These are phyloP conservation scores for Holotrichia oblita DNA, from an alignment of 1,140 invertebrate genomes.

Conservation along the genomic window DNA sequence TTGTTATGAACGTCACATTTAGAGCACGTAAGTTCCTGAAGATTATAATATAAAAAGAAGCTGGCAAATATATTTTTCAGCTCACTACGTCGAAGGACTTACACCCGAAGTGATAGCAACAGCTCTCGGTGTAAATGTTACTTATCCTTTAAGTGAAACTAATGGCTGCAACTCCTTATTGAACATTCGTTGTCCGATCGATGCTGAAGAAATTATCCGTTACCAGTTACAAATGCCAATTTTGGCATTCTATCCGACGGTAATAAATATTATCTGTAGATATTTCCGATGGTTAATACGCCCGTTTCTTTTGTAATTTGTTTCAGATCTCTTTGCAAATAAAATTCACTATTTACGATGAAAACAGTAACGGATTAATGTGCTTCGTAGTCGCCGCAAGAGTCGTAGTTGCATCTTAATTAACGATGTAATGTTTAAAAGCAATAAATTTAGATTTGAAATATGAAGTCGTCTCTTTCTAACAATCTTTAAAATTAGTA, in stretches of 20 bases:
- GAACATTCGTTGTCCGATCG: slow-evolving; percentile 33
- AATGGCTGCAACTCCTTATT: slow-evolving; percentile 27
- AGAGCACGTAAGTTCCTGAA: not conserved
- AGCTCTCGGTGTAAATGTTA: not conserved
- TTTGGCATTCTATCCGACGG: not conserved
- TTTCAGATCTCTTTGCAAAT: not conserved
- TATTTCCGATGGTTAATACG: not conserved
- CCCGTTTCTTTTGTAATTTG: not conserved
- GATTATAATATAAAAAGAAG: not conserved
- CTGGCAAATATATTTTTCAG: slow-evolving; percentile 2
- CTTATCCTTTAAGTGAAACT: slow-evolving; percentile 8
- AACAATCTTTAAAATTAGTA: too few species aligned
- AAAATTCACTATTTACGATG: slow-evolving; percentile 20
- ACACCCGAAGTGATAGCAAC: not conserved
- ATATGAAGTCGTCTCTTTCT: too few species aligned
- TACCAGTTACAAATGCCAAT: slow-evolving; percentile 40
- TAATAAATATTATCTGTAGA: not conserved
- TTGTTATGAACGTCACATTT: not conserved
- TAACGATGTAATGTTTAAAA: too few species aligned
- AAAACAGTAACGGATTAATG: not conserved
- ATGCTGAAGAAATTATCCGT: slow-evolving; percentile 22
- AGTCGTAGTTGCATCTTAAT: not conserved
- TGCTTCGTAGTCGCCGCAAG: not conserved
- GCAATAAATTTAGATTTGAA: too few species aligned
- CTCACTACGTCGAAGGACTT: not conserved